These are phyloP conservation scores for Silurus asotus DNA, from an alignment of 2,113 vertebrate species.

Conservation along the genomic window DNA sequence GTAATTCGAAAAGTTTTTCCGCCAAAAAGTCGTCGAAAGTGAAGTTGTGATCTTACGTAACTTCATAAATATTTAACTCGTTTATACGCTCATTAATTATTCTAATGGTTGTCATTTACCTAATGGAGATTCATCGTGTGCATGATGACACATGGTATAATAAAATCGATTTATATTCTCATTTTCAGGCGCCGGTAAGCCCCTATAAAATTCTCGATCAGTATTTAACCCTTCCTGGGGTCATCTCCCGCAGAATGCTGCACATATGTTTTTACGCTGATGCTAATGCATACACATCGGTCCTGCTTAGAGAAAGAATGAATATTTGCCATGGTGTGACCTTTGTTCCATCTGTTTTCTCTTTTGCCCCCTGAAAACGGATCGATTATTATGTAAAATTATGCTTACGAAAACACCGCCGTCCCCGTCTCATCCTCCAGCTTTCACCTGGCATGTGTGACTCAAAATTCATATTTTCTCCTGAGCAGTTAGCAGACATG, in stretches of 20 bases:
- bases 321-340: constrained; percentile 73
- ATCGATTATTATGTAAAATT: constrained; percentile 81
- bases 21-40: not conserved
- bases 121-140: not conserved
- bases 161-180: not conserved
- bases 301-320: constrained; percentile 64
- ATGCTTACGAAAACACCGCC: constrained; percentile 80
- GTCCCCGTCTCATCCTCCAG: constrained; percentile 65
- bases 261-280: constrained; percentile 72
- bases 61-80: not conserved
- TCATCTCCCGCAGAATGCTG: constrained; percentile 20
- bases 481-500: constrained; percentile 58
- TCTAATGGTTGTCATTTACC: not conserved
- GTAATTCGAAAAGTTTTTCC: not conserved
- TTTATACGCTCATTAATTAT: not conserved
- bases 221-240: constrained; percentile 35
- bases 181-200: constrained; percentile 3
- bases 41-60: not conserved
- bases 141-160: not conserved
- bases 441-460: constrained; percentile 77
- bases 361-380: constrained; percentile 65
- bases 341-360: constrained; percentile 81
- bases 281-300: constrained; percentile 76
- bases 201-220: constrained; percentile 1
- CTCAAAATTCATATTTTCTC: constrained; percentile 68